phyloP scores from a whole-genome alignment of 2,113 vertebrate species.

The Felis catus region DNA sequence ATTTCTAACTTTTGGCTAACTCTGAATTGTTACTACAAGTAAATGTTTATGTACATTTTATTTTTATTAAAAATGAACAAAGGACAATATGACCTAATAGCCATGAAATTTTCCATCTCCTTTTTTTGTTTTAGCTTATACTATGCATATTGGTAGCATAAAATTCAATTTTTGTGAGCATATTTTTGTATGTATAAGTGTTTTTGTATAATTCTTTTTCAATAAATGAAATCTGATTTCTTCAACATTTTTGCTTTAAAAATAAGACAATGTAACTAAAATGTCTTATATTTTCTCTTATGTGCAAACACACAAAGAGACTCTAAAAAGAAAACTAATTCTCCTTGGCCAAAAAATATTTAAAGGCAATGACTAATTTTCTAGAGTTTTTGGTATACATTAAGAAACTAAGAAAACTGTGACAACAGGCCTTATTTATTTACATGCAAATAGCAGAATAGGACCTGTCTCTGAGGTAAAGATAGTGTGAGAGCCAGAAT shows the following conservation, averaged over 20 bases:
- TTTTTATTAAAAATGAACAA: not conserved
- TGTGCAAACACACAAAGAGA: not conserved
- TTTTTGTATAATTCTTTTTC: not conserved
- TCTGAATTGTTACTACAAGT: not conserved
- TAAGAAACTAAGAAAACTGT: not conserved
- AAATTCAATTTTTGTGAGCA: not conserved
- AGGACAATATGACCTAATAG: not conserved
- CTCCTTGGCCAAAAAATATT: not conserved
- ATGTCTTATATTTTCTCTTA: not conserved
- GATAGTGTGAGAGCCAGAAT: not conserved
- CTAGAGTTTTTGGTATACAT: not conserved
- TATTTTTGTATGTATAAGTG: not conserved
- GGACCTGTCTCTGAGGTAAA: not conserved
- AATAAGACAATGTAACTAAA: not conserved
- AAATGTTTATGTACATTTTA: not conserved
- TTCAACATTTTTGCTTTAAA: not conserved
- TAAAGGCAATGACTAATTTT: not conserved
- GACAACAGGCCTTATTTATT: not conserved
- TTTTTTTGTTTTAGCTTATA: not conserved
- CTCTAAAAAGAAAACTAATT: conserved; percentile 9
- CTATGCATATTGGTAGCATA: not conserved
- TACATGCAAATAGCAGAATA: not conserved
- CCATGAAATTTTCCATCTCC: not conserved
- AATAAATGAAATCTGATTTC: not conserved
- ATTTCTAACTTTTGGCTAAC: not conserved